phyloP scores from a whole-genome alignment of 2,113 vertebrate genomes.

The Xyrauchen texanus region DNA sequence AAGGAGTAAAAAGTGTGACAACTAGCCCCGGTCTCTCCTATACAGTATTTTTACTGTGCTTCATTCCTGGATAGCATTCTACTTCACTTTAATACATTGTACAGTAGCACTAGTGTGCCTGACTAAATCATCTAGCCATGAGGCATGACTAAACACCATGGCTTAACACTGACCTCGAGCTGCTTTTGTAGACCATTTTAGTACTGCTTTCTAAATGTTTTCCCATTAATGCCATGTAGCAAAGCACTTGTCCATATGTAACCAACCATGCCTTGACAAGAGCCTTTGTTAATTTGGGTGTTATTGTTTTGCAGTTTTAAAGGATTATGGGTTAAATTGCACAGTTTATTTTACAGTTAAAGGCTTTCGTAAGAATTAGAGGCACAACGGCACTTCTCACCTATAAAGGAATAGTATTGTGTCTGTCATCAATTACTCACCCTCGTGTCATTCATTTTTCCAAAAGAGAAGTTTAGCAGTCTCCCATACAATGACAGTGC shows the following conservation, averaged over 20 bases:
- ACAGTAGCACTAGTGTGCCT: conserved; percentile 5
- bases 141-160: conserved; percentile 10
- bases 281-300: background rate
- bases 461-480: no score
- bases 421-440: no score
- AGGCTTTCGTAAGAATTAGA: background rate
- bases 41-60: background rate
- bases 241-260: conserved; percentile 3
- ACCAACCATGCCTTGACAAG: conserved; percentile 22
- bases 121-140: background rate
- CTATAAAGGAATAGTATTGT: no score
- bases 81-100: background rate
- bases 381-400: background rate
- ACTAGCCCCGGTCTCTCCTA: background rate
- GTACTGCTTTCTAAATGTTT: background rate
- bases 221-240: conserved; percentile 8
- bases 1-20: background rate
- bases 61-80: background rate
- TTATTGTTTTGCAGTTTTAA: background rate
- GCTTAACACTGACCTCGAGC: background rate
- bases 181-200: background rate
- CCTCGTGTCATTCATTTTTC: no score
- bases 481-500: no score
- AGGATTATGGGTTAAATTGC: no score
- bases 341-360: background rate